phyloP scores from a whole-genome alignment of 2,113 vertebrate species.

The Psittacula cyanocephala region DNA sequence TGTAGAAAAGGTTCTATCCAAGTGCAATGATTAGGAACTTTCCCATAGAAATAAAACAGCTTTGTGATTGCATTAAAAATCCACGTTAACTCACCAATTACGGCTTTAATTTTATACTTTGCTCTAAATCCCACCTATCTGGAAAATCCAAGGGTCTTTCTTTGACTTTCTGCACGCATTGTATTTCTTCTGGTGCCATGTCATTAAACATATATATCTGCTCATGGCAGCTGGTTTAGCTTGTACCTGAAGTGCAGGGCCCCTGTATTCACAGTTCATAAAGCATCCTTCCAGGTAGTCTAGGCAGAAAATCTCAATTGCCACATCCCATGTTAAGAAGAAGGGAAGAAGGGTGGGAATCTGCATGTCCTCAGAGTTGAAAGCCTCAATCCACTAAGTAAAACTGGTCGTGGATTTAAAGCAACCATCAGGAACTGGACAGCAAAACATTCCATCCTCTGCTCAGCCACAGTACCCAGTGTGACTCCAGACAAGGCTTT shows the following conservation, averaged over 20 bases:
- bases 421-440: background rate
- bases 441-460: background rate
- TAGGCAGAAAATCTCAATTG: background rate
- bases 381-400: background rate
- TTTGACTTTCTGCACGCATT: background rate
- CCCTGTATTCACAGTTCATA: background rate
- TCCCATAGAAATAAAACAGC: background rate
- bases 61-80: background rate
- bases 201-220: background rate
- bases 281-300: background rate
- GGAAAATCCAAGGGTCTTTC: background rate
- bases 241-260: background rate
- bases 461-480: background rate
- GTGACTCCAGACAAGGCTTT: background rate
- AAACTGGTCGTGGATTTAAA: background rate
- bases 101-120: background rate
- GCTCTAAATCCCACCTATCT: background rate
- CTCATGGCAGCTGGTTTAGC: background rate
- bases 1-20: background rate
- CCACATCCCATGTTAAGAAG: background rate
- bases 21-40: background rate
- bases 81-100: background rate
- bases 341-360: background rate
- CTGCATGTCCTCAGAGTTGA: background rate
- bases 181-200: background rate